Percentiles rank a stretch among this genome's conserved stretches.
Evolutionary conservation across 2,888 invertebrate genomes (phyloP).

Genomic region (Drosophila formosana): DNA sequence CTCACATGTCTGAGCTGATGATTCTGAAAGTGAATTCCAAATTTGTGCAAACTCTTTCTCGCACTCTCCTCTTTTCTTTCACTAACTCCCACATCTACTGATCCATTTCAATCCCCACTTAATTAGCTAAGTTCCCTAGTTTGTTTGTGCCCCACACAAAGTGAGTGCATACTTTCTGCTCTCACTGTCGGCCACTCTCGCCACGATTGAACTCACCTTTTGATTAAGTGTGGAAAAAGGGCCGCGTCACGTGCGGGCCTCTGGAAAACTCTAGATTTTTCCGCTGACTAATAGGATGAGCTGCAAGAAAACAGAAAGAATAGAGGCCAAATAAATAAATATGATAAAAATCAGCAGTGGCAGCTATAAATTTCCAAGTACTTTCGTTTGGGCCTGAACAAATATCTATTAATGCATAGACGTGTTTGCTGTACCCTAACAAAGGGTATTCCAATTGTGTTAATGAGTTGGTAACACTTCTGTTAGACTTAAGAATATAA

Average conservation of each 20-base stretch:
- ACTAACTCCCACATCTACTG: background rate
- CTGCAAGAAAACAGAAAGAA: constrained; percentile 35
- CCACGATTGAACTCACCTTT: constrained; percentile 60
- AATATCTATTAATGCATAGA: constrained; percentile 4
- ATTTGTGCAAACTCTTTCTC: constrained; percentile 30
- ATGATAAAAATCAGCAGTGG: constrained; percentile 37
- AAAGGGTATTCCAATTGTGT: background rate
- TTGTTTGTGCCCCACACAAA: constrained; percentile 17
- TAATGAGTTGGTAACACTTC: background rate
- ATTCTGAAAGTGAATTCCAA: constrained; percentile 65
- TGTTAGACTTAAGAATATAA: too few relatives aligned
- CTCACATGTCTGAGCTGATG: constrained; percentile 45
- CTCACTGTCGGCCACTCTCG: background rate
- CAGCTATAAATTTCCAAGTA: constrained; percentile 13
- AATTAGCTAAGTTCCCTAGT: constrained; percentile 48
- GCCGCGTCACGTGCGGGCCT: constrained; percentile 67
- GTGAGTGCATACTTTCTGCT: background rate
- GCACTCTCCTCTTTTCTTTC: background rate
- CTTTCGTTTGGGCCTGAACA: constrained; percentile 14
- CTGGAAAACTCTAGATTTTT: constrained; percentile 36
- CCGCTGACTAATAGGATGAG: constrained; percentile 70
- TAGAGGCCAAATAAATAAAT: constrained; percentile 55
- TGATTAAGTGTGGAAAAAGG: constrained; percentile 60
- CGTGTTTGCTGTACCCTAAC: background rate
- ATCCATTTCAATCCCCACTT: constrained; percentile 15